A percentile compares a stretch with the other conserved stretches of the same genome.
Evolutionary conservation across 2,113 vertebrate species (phyloP).

Genomic region (Platanista minor): DNA sequence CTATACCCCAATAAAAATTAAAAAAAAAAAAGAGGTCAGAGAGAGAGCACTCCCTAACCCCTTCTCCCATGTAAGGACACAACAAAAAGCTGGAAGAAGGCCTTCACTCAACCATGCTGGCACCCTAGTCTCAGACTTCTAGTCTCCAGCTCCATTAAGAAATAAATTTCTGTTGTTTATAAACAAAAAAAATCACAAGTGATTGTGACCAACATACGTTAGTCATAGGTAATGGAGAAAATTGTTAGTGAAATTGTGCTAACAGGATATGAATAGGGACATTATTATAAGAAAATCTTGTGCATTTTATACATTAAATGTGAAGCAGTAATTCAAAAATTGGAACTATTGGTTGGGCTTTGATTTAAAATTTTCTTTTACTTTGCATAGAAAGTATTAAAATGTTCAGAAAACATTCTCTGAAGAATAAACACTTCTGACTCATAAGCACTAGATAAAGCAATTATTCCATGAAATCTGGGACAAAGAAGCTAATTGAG

Average conservation of each 20-base stretch:
- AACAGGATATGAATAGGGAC: background rate
- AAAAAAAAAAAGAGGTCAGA: too few species aligned
- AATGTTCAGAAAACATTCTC: background rate
- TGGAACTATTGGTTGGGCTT: background rate
- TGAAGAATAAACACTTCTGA: conserved; percentile 27
- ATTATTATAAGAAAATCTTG: background rate
- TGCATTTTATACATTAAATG: background rate
- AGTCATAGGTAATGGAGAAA: background rate
- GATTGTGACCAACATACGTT: background rate
- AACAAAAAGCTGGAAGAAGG: too few species aligned
- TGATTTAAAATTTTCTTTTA: conserved; percentile 7
- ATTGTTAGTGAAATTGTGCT: background rate
- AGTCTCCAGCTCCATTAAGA: too few species aligned
- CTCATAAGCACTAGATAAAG: conserved; percentile 39
- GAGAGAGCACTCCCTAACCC: too few species aligned
- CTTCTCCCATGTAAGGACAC: too few species aligned
- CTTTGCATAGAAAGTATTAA: background rate
- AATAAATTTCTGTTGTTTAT: too few species aligned
- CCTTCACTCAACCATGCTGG: too few species aligned
- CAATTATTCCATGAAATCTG: conserved; percentile 57
- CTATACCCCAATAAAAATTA: too few species aligned
- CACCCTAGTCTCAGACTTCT: too few species aligned
- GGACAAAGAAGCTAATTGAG: conserved; percentile 60
- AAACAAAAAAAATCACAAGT: background rate
- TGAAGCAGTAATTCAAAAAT: background rate